These are phyloP conservation scores for Chalcosyrphus nemorum DNA, from an alignment of 2,888 invertebrate genomes.

Conservation along the genomic window DNA sequence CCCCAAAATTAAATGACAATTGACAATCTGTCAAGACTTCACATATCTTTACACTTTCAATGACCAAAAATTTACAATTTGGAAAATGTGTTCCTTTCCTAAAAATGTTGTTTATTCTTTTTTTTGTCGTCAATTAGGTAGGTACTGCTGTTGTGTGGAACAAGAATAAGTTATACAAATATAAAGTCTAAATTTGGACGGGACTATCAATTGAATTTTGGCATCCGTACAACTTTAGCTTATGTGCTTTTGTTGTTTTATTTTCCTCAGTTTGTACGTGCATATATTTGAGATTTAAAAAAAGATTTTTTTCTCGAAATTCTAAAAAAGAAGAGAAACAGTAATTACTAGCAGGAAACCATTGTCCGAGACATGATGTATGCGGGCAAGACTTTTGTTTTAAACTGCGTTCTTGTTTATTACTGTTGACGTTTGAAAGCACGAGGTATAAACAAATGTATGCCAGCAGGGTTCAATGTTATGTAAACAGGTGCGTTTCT, in stretches of 20 bases:
- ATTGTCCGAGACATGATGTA: neutral
- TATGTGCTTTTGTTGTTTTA: constrained; percentile 7
- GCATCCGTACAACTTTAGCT: constrained; percentile 57
- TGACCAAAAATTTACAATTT: neutral
- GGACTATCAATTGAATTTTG: constrained; percentile 57
- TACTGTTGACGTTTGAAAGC: neutral
- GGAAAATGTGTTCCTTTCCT: too few species aligned
- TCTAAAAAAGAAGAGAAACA: neutral
- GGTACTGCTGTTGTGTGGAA: neutral
- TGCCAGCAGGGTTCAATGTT: neutral
- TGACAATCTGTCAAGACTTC: neutral
- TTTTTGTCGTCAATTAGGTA: constrained; percentile 11
- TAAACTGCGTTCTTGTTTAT: neutral
- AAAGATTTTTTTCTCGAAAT: constrained; percentile 23
- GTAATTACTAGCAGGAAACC: constrained; percentile 13
- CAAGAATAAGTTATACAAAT: neutral
- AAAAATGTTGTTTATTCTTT: too few species aligned
- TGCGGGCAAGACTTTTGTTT: neutral
- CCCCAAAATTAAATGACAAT: constrained; percentile 12
- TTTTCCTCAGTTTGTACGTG: neutral
- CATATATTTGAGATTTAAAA: constrained; percentile 9
- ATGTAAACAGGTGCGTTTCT: constrained; percentile 18
- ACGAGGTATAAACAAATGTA: constrained; percentile 10
- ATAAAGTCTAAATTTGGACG: constrained; percentile 45
- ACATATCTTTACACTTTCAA: neutral